Evolutionary conservation across 2,797 vertebrate genomes (phyloP), one percentile per base, ranked within the genome.

Genomic region (Poecilia velifera): DNA sequence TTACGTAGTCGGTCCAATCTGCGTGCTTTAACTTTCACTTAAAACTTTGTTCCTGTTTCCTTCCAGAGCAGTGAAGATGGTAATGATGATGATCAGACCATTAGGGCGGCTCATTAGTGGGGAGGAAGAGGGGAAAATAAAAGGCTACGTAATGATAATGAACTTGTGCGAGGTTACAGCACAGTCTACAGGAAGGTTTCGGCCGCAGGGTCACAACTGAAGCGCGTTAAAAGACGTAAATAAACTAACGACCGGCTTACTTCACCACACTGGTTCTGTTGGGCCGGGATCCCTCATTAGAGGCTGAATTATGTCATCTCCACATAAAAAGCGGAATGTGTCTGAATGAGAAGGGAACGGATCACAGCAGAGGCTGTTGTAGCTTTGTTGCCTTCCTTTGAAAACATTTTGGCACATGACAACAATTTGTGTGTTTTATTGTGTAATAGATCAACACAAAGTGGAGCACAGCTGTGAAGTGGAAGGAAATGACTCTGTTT

Each of bases 51-150:
- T 59, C 14, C 12, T 20, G 12, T 75, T 59, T 62, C 55, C 5
- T 76, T 64, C 55, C 55, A 45, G 55, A 62, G 36, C 55, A 20
- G 57, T 51, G 77, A 77, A 22, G 41, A 72, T 49, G 59, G 49
- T 45, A 49, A 73, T 72, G 25, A 84, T 80, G 74, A 86, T 81
- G 78, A 83, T 77, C 53, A 82, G 41, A 62, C 74, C 74, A 25
- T 73, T 55, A 76, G 28, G 68, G 28, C 8, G 46, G 39, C 73
- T 79, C 78, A 82, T 81, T 79, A 77, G 43, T 66, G 18, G 2
- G 70, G 59, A 77, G 34, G 49, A 74, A 64, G 72, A 79, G 41
- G 53, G 75, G 66, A 49, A 43, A 31, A 70, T 28, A 62, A 74
- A 47, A 55, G 55, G 70, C 14, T 20, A 74, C 20, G 41, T 76